Evolutionary conservation across 2,113 vertebrate genomes (phyloP).

Genomic region (Serilophus lunatus): DNA sequence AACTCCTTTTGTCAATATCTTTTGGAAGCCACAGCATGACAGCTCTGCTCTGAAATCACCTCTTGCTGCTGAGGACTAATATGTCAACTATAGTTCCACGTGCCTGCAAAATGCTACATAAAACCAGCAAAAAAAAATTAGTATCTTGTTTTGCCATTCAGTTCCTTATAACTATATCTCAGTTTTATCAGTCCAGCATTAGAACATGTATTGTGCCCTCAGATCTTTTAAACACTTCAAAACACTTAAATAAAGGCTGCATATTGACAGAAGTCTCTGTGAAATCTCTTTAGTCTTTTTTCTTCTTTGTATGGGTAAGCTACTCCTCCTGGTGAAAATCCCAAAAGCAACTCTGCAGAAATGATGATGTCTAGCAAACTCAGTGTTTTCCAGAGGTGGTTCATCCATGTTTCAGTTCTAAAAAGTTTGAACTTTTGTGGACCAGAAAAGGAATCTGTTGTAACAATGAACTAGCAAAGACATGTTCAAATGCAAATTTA

Average conservation of each 20-base stretch:
- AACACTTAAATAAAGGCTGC: neutral
- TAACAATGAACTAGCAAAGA: neutral
- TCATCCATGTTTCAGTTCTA: neutral
- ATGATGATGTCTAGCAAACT: neutral
- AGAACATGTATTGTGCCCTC: neutral
- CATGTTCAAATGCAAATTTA: neutral
- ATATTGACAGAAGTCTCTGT: neutral
- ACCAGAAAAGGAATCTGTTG: neutral
- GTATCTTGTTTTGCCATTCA: neutral
- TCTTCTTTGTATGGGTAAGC: neutral
- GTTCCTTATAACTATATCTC: neutral
- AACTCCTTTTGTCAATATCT: neutral
- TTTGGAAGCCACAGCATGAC: neutral
- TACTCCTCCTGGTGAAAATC: neutral
- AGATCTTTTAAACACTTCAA: neutral
- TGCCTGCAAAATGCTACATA: neutral
- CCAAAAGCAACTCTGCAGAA: neutral
- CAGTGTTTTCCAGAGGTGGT: neutral
- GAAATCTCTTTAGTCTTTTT: neutral
- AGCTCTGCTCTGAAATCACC: neutral
- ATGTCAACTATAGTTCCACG: neutral
- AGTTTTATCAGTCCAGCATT: neutral
- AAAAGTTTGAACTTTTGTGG: neutral
- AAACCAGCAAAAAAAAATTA: fast-evolving
- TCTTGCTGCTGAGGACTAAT: neutral